Evolutionary conservation across 2,797 vertebrate species (phyloP).

Genomic region (Sebastes taczanowskii): DNA sequence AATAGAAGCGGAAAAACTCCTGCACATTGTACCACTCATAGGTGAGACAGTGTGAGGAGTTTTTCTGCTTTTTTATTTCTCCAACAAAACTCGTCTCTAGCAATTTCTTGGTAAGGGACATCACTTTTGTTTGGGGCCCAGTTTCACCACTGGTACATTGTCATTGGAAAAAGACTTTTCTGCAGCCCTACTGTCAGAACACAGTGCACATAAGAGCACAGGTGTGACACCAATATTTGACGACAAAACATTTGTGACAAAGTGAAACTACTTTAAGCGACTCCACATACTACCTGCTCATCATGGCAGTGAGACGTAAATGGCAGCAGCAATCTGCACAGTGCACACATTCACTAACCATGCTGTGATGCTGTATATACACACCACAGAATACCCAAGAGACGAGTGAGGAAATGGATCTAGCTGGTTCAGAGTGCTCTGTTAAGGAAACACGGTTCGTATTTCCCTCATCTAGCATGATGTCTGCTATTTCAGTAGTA

Average conservation of each 20-base stretch:
- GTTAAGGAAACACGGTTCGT: background rate
- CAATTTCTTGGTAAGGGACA: background rate
- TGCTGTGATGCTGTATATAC: background rate
- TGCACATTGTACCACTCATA: background rate
- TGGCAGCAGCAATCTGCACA: background rate
- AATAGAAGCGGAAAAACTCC: background rate
- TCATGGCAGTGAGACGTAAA: background rate
- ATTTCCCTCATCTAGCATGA: background rate
- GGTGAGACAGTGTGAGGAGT: background rate
- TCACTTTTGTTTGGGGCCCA: background rate
- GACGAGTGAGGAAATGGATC: background rate
- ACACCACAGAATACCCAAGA: slow-evolving; percentile 6
- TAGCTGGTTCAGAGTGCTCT: background rate
- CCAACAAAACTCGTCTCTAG: background rate
- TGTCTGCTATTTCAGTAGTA: background rate
- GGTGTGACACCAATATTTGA: background rate
- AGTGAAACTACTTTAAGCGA: background rate
- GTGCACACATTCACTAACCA: background rate
- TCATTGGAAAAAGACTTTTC: background rate
- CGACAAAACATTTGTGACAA: background rate
- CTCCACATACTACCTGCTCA: background rate
- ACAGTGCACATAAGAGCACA: background rate
- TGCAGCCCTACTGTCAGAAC: background rate
- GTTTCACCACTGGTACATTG: background rate
- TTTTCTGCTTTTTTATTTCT: background rate